A percentile compares a stretch with the other conserved stretches of the same genome.
Evolutionary conservation across 2,888 invertebrate species (phyloP).

Genomic region (Abrostola tripartita): DNA sequence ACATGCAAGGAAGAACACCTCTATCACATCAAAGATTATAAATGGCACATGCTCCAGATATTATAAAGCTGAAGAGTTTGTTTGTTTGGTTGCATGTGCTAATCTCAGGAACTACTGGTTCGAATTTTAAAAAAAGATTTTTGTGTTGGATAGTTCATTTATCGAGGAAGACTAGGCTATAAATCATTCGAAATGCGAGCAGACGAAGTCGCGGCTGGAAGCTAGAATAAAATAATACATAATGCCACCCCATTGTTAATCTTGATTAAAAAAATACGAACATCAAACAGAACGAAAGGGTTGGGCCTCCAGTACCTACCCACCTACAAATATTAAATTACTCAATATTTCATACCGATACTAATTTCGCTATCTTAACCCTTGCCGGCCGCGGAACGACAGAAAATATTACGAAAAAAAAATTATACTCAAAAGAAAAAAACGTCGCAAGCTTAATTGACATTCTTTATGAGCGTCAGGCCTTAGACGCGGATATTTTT

Average conservation of each 20-base stretch:
- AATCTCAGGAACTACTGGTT: too few species aligned
- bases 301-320: constrained; percentile 43
- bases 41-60: constrained; percentile 42
- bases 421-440: constrained; percentile 71
- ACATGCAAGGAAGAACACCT: too few species aligned
- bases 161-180: too few species aligned
- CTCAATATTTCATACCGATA: constrained; percentile 88
- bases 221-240: constrained; percentile 29
- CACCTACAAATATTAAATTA: constrained; percentile 85
- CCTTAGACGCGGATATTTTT: constrained; percentile 88
- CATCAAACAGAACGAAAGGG: constrained; percentile 60
- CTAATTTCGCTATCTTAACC: constrained; percentile 88
- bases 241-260: constrained; percentile 59
- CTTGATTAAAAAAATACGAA: constrained; percentile 65
- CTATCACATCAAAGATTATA: constrained; percentile 11
- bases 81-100: too few species aligned
- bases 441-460: constrained; percentile 86
- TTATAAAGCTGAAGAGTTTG: too few species aligned
- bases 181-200: too few species aligned
- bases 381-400: constrained; percentile 84
- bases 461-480: constrained; percentile 89
- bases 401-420: constrained; percentile 82
- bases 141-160: too few species aligned
- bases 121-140: too few species aligned
- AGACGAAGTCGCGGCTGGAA: too few species aligned